Evolutionary conservation across 2,797 vertebrate species (phyloP).

Genomic region (Tokudaia tokunoshimensis): DNA sequence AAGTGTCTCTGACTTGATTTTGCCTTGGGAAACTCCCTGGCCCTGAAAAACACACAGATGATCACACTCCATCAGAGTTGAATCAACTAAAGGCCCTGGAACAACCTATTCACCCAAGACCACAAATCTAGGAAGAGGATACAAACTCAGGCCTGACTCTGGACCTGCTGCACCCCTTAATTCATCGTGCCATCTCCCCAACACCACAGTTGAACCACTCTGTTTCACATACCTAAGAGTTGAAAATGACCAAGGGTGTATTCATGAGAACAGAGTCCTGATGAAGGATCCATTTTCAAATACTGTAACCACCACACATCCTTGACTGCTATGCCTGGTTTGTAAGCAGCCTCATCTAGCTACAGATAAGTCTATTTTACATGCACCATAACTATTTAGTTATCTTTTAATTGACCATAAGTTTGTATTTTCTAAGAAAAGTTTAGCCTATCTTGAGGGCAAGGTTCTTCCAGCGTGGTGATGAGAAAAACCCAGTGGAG

Average conservation of each 20-base stretch:
- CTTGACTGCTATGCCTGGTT: background rate
- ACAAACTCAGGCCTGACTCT: background rate
- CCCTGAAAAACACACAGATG: background rate
- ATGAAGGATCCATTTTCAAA: constrained; percentile 22
- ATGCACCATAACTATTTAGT: background rate
- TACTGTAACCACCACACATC: background rate
- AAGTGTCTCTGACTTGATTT: constrained; percentile 47
- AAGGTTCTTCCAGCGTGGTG: background rate
- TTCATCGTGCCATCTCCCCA: background rate
- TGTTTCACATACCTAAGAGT: background rate
- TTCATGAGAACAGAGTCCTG: background rate
- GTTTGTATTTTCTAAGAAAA: background rate
- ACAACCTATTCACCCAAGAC: background rate
- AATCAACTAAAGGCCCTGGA: constrained; percentile 7
- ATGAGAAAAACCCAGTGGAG: background rate
- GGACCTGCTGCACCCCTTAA: background rate
- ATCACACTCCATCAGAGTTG: background rate
- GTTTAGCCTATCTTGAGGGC: background rate
- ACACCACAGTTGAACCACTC: background rate
- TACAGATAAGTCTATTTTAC: background rate
- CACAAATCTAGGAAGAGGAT: background rate
- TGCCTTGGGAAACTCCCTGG: constrained; percentile 42
- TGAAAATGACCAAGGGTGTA: background rate
- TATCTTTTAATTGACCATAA: background rate
- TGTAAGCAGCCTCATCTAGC: background rate